Evolutionary conservation across 2,797 vertebrate genomes (phyloP).

Genomic region (Myotis planiceps): DNA sequence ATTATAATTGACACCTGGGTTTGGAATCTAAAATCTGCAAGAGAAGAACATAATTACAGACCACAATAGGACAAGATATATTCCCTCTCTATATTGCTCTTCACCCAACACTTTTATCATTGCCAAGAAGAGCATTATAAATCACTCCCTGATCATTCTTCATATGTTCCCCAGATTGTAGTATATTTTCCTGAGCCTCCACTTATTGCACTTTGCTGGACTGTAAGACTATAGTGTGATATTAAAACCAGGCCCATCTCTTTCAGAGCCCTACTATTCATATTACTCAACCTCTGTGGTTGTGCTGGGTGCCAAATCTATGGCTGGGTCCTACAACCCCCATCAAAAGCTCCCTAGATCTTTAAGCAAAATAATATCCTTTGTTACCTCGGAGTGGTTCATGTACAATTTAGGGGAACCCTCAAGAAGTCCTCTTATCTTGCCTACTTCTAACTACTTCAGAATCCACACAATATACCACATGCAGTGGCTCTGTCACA

Average conservation of each 20-base stretch:
- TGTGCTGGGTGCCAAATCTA: not conserved
- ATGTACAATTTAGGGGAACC: not conserved
- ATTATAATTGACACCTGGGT: not conserved
- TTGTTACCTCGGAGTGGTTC: not conserved
- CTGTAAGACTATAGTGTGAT: slow-evolving; percentile 16
- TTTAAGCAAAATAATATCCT: not conserved
- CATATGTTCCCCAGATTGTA: slow-evolving; percentile 79
- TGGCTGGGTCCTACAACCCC: not conserved
- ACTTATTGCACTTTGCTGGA: slow-evolving; percentile 25
- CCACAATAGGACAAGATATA: slow-evolving; percentile 51
- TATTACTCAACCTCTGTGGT: not conserved
- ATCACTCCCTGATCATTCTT: slow-evolving; percentile 69
- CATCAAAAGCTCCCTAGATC: not conserved
- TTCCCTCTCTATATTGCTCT: slow-evolving; percentile 21
- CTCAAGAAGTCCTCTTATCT: not conserved
- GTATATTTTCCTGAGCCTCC: slow-evolving; percentile 58
- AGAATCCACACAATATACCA: not conserved
- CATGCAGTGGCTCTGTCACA: rapidly evolving
- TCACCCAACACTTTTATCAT: slow-evolving; percentile 66
- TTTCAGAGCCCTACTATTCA: not conserved
- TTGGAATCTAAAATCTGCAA: not conserved
- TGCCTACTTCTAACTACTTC: not conserved
- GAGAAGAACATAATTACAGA: not conserved
- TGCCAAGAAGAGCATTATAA: slow-evolving; percentile 66
- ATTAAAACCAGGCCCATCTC: slow-evolving; percentile 57